Evolutionary conservation across 2,113 vertebrate genomes (phyloP), one percentile per base, ranked within the genome.

Genomic region (Motacilla tschutschensis): DNA sequence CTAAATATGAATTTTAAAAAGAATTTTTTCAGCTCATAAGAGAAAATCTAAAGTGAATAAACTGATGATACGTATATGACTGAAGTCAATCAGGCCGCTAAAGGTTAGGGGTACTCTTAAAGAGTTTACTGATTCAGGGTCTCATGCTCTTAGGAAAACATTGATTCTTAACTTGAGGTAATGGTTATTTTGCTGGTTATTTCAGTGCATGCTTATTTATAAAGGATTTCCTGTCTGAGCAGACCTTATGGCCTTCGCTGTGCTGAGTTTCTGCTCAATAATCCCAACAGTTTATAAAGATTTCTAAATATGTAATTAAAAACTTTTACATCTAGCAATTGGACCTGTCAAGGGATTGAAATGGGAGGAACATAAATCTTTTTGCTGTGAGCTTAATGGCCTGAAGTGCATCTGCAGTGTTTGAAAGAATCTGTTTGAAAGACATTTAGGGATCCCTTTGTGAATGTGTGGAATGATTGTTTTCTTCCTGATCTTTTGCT

Each of bases 241-340:
- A 82, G 84, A 90, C 75, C 48, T 87, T 70, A 60, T 15, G 38
- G 44, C 65, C 72, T 66, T 71, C 0, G 0, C 21, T 67, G 21
- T 67, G 44, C 43, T 72, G 53, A 33, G 57, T 71, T 94, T 77
- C 79, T 74, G 48, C 72, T 85, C 41, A 54, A 79, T 85, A 90
- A 90, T 85, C 75, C 57, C 64, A 90, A 33, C 35, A 74, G 87
- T 73, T 91, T 85, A 80, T 43, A 88, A 88, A 83, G 57, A 67
- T 82, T 93, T 88, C 50, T 62, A 85, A 92, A 91, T 50, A 85
- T 12, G 38, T 72, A 90, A 93, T 93, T 92, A 74, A 91, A 90
- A 90, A 51, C 67, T 84, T 89, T 31, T 91, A 67, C 38, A 91
- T 87, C 48, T 85, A 69, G 38, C 53, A 74, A 53, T 50, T 91